Base-by-base conservation (phyloP, 2,113 vertebrate genomes). In the Abramis brama region DNA sequence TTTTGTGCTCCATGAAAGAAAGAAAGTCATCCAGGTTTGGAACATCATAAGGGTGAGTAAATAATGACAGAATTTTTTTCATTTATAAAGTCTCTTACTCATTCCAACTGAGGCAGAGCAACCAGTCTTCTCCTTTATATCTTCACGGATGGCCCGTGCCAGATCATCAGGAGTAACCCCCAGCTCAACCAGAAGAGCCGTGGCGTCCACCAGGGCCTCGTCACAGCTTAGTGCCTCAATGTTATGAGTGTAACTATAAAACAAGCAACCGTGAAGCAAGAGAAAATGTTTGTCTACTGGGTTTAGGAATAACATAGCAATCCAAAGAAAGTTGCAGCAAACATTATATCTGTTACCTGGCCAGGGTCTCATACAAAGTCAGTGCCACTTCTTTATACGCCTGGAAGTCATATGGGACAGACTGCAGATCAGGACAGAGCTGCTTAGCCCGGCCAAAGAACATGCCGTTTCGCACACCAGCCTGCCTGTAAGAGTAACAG, bases 171-270 rank as follows among this genome's bases (percentile, higher is more conserved):
- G 95, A 85, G 93, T 94, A 55, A 97, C 10, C 50, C 94, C 94
- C 86, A 98, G 94, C 91, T 99, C 98, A 12, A 94, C 91, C 59
- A 99, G 91, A 91, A 99, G 94, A 88, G 95, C 91, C 23, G 97
- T 96, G 86, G 95, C 96, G 89, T 99, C 98, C 55, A 99, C 93
- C 89, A 99, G 90, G 1, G 97, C 96, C 93, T 99, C 98, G 81
- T 99, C 98, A 90, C 98, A 99, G 92, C 98, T 99, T 86, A 99
- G 96, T 74, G 98, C 98, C 94, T 99, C 98, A 1, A 99, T 99
- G 91, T 96, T 96, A 60, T 97, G 96, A 80, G 97, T 98, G 90
- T 98, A 99, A 94, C 98, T 99, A 86, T 8, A 90, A 82, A 86
- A 84, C 86, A 87, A 77, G 7, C n/a, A 27, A 39, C 4, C 6